Evolutionary conservation across 2,888 invertebrate genomes (phyloP), one percentile per base, ranked within the genome.

Genomic region (Oscheius sp.): DNA sequence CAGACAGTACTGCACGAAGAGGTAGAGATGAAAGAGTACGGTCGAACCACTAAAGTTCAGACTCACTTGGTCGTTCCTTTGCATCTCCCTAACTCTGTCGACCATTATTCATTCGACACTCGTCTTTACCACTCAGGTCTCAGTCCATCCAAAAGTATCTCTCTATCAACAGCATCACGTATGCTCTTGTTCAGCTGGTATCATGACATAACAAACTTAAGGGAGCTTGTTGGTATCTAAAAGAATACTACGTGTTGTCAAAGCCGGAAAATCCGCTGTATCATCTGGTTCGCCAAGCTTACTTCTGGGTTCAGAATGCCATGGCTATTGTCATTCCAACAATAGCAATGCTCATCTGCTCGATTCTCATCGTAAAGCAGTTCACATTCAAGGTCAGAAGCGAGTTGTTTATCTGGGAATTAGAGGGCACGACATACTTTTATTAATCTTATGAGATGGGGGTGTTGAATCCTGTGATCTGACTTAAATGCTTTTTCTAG

Each of bases 251-350:
- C 51, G 75, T 76, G 29, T 62, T 74, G 4, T 51, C 73, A n/a
- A 79, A 50, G 33, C 65, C 59, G n/a, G 66, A 81, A 47, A 62
- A 78, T 57, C 74, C 62, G n/a, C 11, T 71, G 21, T 77, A 73
- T 63, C 78, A 77, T 58, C 70, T 75, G n/a, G 76, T 60, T 48
- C 76, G 75, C 13, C 59, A 76, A 53, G 70, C 77, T 55, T 85
- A 85, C 74, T 83, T 80, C 72, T 84, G 83, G 73, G 65, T 75
- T 29, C 83, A 85, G 48, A 85, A 80, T 79, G 78, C 79, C 7
- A 78, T 84, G 21, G 79, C 84, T 11, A 86, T 86, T 66, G 81
- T 85, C 29, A 76, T 87, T 62, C 87, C 87, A 33, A 87, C 84
- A 0, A 73, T 85, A 29, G 85, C 84, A 13, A 87, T 87, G 86